Conservation (phyloP, 2,797 vertebrate species). For the Lepilemur septentrionalis region DNA sequence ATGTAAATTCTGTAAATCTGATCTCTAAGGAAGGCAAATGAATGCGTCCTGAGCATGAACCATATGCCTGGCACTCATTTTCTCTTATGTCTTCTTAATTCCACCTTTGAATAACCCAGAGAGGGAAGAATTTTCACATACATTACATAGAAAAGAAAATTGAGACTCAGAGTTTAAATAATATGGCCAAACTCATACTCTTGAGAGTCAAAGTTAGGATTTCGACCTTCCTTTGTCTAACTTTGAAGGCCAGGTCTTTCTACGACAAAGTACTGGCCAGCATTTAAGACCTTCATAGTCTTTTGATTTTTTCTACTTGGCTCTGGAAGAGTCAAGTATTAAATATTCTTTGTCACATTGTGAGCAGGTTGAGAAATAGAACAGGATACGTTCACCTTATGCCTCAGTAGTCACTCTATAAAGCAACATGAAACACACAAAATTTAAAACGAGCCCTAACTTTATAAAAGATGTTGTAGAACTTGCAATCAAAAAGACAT, state of each 20-base stretch:
- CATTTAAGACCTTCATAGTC: not conserved
- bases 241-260: not conserved
- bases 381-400: not conserved
- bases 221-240: not conserved
- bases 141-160: not conserved
- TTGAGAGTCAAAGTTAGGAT: not conserved
- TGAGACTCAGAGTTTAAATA: not conserved
- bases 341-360: constrained; percentile 16
- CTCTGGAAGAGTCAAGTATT: not conserved
- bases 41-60: not conserved
- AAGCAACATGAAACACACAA: not conserved
- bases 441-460: not conserved
- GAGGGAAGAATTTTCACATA: not conserved
- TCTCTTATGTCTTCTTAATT: not conserved
- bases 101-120: not conserved
- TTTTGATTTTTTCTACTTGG: not conserved
- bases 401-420: not conserved
- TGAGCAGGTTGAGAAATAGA: constrained; percentile 26
- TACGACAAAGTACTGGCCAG: not conserved
- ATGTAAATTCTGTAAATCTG: not conserved
- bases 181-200: not conserved
- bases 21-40: not conserved
- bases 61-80: not conserved
- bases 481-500: not conserved
- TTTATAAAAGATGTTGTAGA: constrained; percentile 3